Evolutionary conservation across 2,888 invertebrate species (phyloP), one percentile per base, ranked within the genome.

Genomic region (Meteorus colon): DNA sequence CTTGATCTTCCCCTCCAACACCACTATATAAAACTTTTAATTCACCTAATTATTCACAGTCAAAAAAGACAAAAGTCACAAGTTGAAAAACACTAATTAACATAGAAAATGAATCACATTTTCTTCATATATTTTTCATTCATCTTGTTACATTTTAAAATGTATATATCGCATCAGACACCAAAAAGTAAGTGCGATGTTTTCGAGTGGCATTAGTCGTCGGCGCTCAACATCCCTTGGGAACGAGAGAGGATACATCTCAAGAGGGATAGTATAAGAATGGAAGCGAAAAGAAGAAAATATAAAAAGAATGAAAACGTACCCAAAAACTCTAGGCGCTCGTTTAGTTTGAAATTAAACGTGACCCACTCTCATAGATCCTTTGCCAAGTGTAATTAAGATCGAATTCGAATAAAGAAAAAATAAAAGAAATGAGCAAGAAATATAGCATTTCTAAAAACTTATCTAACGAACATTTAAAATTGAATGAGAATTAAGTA

Each of bases 341-440:
- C 41, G 24, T 59, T 70, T 59, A 59, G 34, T 34, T 37, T 60
- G 62, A 62, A 62, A 71, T 71, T 71, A 41, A 71, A 71, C 45
- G 41, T 45, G 45, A 66, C 65, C 69, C 51, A 34, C 37, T 37
- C 29, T 59, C 45, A 34, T 45, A 16, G 29, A 45, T 24, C 48
- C 27, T 34, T 24, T 37, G 45, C 41, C 27, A 71, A 67, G 70
- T 55, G 76, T 79, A 79, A 80, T 79, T 80, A 77, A 76, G 75
- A 76, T 75, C 76, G 65, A 24, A 45, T 6, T 62, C 72, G 48
- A 51, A 48, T 41, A 27, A 65, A 51, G 67, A 73, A 75, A 63
- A 70, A 12, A 8, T 2, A 41, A 41, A 12, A 41, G 2, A 41
- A 41, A 24, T 24, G 24, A 34, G 8, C 4, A 34, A 34, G 2